Percentiles rank a stretch among this genome's conserved stretches.
Evolutionary conservation across 2,113 vertebrate genomes (phyloP).

Genomic region (Tylochromis polylepis): DNA sequence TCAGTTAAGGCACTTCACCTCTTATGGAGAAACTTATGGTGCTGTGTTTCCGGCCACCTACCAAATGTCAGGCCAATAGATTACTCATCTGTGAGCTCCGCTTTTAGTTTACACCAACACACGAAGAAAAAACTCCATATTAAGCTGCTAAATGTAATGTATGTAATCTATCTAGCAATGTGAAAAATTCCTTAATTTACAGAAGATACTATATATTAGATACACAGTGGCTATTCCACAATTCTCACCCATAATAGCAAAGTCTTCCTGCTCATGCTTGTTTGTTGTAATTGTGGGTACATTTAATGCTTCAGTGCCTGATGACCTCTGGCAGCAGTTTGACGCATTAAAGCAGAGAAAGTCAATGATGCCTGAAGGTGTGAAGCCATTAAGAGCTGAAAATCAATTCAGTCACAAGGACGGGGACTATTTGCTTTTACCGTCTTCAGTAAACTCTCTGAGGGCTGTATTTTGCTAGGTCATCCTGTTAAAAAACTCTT

Average conservation of each 20-base stretch:
- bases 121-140: accelerated
- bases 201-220: background rate
- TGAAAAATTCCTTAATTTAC: background rate
- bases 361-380: background rate
- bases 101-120: background rate
- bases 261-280: background rate
- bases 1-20: background rate
- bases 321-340: background rate
- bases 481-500: background rate
- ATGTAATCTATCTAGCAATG: background rate
- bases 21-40: background rate
- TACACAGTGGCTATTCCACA: background rate
- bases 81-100: too few relatives aligned
- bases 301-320: background rate
- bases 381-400: background rate
- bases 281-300: background rate
- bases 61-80: background rate
- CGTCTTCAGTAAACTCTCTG: background rate
- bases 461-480: background rate
- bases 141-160: background rate
- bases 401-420: background rate
- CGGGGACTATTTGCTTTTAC: background rate
- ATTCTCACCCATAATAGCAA: background rate
- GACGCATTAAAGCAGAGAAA: background rate
- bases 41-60: background rate